phyloP scores from a whole-genome alignment of 2,113 vertebrate genomes.

The Phrynocephalus versicolor region DNA sequence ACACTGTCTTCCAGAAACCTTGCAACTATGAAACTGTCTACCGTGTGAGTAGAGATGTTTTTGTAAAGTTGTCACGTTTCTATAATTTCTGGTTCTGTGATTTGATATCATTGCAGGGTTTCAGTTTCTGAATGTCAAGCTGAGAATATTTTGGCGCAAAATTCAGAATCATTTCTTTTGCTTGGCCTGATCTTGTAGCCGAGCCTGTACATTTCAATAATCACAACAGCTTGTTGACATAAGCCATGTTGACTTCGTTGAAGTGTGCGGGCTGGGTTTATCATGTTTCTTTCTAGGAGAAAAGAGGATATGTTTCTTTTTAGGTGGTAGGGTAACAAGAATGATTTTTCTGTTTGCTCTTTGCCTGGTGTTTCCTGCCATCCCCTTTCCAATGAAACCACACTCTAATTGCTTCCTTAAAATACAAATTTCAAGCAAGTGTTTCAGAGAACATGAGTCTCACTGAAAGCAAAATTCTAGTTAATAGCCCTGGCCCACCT shows the following conservation, averaged over 20 bases:
- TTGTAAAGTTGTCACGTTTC: background rate
- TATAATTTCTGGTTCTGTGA: background rate
- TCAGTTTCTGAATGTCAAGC: background rate
- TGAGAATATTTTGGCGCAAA: background rate
- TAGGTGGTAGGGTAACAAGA: background rate
- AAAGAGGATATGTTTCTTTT: background rate
- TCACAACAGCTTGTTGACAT: background rate
- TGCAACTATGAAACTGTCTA: background rate
- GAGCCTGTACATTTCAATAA: background rate
- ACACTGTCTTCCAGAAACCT: background rate
- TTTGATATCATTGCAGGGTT: background rate
- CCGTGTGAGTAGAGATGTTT: background rate
- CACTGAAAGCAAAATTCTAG: slow-evolving; percentile 19
- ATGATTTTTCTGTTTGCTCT: background rate
- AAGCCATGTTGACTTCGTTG: background rate
- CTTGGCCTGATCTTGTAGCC: background rate
- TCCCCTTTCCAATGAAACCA: slow-evolving; percentile 27
- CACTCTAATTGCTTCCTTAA: slow-evolving; percentile 49
- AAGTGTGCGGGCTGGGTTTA: background rate
- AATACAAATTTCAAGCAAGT: slow-evolving; percentile 43
- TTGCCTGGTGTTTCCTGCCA: slow-evolving; percentile 3
- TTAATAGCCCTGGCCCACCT: slow-evolving; percentile 26
- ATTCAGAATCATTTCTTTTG: background rate
- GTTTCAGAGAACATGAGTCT: slow-evolving; percentile 41
- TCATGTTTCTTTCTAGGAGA: background rate